Evolutionary conservation across 2,113 vertebrate species (phyloP).

Genomic region (Cebus imitator): DNA sequence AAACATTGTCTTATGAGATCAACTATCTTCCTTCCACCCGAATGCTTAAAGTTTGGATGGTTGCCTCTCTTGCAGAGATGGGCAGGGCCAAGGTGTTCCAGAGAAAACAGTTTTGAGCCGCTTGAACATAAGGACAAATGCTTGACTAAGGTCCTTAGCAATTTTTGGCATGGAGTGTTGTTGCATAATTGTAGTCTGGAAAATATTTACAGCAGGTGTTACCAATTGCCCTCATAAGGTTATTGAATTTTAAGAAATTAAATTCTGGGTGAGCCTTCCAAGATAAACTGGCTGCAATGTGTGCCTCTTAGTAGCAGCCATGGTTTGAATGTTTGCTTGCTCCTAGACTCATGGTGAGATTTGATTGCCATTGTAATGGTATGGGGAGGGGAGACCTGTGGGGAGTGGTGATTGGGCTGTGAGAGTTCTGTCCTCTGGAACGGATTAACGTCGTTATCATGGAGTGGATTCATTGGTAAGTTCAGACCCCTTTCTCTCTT

Average conservation of each 20-base stretch:
- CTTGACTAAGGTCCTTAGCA: neutral
- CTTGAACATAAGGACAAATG: neutral
- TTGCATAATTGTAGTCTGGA: constrained; percentile 11
- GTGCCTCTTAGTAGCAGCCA: neutral
- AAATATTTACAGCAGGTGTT: constrained; percentile 51
- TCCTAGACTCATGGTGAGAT: neutral
- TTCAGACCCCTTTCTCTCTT: neutral
- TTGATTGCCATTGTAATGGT: neutral
- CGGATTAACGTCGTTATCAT: fast-evolving
- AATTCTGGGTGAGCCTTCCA: constrained; percentile 4
- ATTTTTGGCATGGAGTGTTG: neutral
- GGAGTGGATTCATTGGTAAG: neutral
- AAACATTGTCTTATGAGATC: neutral
- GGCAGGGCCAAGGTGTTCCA: neutral
- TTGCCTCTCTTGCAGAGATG: neutral
- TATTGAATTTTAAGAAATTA: constrained; percentile 40
- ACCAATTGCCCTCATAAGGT: neutral
- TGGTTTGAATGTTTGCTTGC: neutral
- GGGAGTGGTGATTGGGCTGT: too few species aligned
- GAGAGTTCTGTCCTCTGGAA: neutral
- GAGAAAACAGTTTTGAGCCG: neutral
- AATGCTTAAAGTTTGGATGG: neutral
- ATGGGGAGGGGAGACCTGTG: neutral
- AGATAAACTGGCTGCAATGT: neutral
- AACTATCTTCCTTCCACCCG: neutral